Percentiles rank a stretch among this genome's conserved stretches.
Conservation (phyloP, 2,797 vertebrate genomes). For the Vespertilio murinus region DNA sequence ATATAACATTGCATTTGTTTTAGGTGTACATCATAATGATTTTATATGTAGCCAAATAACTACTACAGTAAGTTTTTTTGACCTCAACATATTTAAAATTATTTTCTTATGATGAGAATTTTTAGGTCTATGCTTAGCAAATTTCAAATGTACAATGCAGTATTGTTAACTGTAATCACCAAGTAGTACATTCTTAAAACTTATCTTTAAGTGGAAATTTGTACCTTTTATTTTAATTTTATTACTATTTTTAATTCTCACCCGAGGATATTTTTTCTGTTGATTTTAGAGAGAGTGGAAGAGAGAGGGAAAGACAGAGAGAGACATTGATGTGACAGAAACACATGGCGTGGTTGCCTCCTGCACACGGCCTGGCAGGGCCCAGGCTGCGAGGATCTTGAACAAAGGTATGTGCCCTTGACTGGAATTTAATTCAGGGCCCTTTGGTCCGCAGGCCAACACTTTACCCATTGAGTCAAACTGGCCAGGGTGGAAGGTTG, state of each 20-base stretch:
- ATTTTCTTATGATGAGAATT: not conserved
- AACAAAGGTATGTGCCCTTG: too few relatives aligned
- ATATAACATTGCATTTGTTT: not conserved
- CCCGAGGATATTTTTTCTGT: too few relatives aligned
- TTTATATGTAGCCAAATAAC: not conserved
- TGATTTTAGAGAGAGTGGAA: too few relatives aligned
- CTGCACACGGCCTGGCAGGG: too few relatives aligned
- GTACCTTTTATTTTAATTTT: not conserved
- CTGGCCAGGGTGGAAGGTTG: not conserved
- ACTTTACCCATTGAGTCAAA: too few relatives aligned
- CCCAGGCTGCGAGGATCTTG: too few relatives aligned
- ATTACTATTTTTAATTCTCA: too few relatives aligned
- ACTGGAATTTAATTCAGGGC: too few relatives aligned
- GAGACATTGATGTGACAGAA: too few relatives aligned
- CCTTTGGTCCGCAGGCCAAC: too few relatives aligned
- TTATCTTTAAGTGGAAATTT: not conserved
- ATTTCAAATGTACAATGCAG: not conserved
- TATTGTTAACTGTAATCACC: not conserved
- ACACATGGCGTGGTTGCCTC: too few relatives aligned
- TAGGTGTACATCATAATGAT: not conserved
- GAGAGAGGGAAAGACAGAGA: too few relatives aligned
- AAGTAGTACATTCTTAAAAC: not conserved
- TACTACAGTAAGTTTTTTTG: not conserved
- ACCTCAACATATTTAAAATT: not conserved
- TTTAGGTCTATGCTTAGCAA: not conserved